Evolutionary conservation across 2,113 vertebrate genomes (phyloP).

Genomic region (Oncorhynchus keta): DNA sequence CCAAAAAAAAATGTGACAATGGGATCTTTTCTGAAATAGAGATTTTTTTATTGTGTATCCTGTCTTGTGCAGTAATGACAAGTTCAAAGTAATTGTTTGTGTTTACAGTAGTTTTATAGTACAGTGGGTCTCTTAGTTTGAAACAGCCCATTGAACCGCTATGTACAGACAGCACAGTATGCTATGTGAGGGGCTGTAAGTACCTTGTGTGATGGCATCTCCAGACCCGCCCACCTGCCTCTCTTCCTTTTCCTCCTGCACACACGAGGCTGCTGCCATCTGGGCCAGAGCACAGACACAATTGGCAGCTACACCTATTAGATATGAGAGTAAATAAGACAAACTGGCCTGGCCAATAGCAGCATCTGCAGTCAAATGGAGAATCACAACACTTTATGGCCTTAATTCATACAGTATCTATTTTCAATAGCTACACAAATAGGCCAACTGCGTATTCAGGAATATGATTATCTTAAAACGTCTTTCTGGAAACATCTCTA

Average conservation of each 20-base stretch:
- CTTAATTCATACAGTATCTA: too few relatives aligned
- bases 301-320: conserved; percentile 88
- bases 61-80: too few relatives aligned
- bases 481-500: too few relatives aligned
- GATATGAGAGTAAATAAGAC: not conserved
- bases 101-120: too few relatives aligned
- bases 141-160: too few relatives aligned
- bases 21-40: too few relatives aligned
- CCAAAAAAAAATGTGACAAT: too few relatives aligned
- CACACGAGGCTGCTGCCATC: conserved; percentile 96
- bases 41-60: too few relatives aligned
- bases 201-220: conserved; percentile 92
- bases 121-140: too few relatives aligned
- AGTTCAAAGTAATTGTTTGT: too few relatives aligned
- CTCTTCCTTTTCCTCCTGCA: conserved; percentile 93
- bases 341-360: not conserved
- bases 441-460: not conserved
- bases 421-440: conserved; percentile 1
- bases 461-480: too few relatives aligned
- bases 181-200: not conserved
- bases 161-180: not conserved
- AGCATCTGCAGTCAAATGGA: not conserved
- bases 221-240: conserved; percentile 80
- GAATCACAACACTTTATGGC: too few relatives aligned
- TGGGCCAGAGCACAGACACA: conserved; percentile 97